Evolutionary conservation across 2,113 vertebrate genomes (phyloP).

Genomic region (Pterocles gutturalis): DNA sequence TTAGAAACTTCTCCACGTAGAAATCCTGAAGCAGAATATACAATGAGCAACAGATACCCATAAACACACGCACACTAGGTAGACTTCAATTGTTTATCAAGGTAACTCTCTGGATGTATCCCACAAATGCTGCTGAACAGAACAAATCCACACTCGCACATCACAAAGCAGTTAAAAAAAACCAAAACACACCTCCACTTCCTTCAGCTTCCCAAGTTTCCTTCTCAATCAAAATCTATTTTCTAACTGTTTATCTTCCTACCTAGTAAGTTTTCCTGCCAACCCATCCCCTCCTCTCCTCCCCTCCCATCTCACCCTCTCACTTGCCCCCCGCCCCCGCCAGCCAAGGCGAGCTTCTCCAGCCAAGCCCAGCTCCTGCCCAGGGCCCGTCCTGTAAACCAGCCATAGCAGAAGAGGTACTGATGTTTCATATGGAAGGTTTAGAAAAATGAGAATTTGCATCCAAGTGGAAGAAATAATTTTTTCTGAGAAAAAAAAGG

Average conservation of each 20-base stretch:
- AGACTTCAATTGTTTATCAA: background rate
- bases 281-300: background rate
- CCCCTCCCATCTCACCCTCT: background rate
- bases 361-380: background rate
- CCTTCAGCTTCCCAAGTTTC: background rate
- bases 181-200: background rate
- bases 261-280: background rate
- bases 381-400: background rate
- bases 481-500: background rate
- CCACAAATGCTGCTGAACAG: background rate
- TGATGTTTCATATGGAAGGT: background rate
- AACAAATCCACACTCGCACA: background rate
- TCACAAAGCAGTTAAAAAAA: background rate
- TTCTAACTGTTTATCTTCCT: background rate
- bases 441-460: background rate
- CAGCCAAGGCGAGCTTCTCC: background rate
- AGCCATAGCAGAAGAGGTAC: background rate
- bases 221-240: background rate
- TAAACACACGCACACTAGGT: rapidly evolving
- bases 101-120: rapidly evolving
- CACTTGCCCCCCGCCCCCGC: background rate
- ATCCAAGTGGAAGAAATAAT: background rate
- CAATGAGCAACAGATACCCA: background rate
- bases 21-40: background rate
- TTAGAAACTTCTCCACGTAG: background rate